Base-by-base conservation (phyloP, 2,797 vertebrate species). In the Natrix natrix region DNA sequence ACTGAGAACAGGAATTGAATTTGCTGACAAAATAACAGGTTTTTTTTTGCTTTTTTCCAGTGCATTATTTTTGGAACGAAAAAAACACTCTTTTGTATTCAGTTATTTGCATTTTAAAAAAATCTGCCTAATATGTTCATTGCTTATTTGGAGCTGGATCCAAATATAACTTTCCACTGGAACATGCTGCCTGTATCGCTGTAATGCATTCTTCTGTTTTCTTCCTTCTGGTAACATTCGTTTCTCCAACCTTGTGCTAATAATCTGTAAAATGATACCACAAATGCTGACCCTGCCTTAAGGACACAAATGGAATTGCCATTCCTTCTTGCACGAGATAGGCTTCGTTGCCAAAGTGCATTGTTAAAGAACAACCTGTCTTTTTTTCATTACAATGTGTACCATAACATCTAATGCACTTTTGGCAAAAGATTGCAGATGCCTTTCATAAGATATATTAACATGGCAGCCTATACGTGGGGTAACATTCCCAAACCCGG, bases 271-370 rank as follows among this genome's bases (percentile, higher is more conserved):
- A 94, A 94, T 93, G 87, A 74, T 66, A 0, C 92, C 88, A 0
- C 94, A 57, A 83, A 61, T 93, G 26, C 92, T 95, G 95, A 95
- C 87, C 93, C 95, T 93, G 86, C 94, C 91, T 37, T 89, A 57
- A 93, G 94, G 93, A 86, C 78, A 87, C 74, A 59, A 74, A 56
- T 17, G 61, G 92, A 92, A 94, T 89, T 52, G 69, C 59, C 54
- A 20, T 91, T 89, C 83, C 54, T 94, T 37, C 5, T 95, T 94
- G 91, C 91, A 37, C 59, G 94, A 91, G 94, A 83, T 91, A 93
- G 26, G 17, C 91, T 94, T 90, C 66, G 91, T 93, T 94, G 90
- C 94, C 12, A 26, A 91, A 11, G 24, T 94, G 0, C 0, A 57
- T 56, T 69, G 87, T 93, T 90, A 6, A 1, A 61, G 93, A 66